Evolutionary conservation across 2,797 vertebrate genomes (phyloP), one percentile per base, ranked within the genome.

Genomic region (Psittacula derbiana): DNA sequence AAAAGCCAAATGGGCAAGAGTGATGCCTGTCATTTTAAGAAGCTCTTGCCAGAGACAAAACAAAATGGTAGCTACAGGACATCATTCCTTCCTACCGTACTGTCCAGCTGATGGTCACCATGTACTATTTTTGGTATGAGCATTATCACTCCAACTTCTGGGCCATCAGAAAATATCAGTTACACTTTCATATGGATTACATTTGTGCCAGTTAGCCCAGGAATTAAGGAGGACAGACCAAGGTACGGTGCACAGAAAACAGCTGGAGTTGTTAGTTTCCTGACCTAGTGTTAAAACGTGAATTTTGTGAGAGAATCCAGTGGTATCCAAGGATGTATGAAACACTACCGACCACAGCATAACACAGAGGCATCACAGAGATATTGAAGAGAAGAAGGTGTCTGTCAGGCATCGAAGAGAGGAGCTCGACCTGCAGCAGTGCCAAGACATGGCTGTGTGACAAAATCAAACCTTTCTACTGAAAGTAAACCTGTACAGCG

Each of bases 391-490:
- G 65, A 52, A 53, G 79, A 78, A 64, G 16, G 16, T 15, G 25
- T 69, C 74, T 79, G 31, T 80, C 72, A 57, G n/a, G 58, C 6
- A 1, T 53, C 40, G 53, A 82, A 70, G 78, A 80, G 60, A 12
- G 65, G 23, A 94, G 30, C n/a, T 92, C 47, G 10, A 71, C 62
- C 89, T n/a, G 44, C 60, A 86, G 80, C 65, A 46, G 86, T 83
- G 70, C 65, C 88, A 91, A 87, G 92, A 62, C 1, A 36, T 49
- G 65, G 91, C 61, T 92, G 38, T n/a, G 85, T 80, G 83, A 66
- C 46, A 84, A 61, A 61, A 85, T 71, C 78, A 90, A 88, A 57
- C 57, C 41, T 24, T 96, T 72, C 73, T 96, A 70, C 74, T 69
- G n/a, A 80, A 94, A 93, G 52, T 46, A 41, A 92, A 91, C 33